phyloP scores from a whole-genome alignment of 2,113 vertebrate species.

The Lasiurus cinereus region DNA sequence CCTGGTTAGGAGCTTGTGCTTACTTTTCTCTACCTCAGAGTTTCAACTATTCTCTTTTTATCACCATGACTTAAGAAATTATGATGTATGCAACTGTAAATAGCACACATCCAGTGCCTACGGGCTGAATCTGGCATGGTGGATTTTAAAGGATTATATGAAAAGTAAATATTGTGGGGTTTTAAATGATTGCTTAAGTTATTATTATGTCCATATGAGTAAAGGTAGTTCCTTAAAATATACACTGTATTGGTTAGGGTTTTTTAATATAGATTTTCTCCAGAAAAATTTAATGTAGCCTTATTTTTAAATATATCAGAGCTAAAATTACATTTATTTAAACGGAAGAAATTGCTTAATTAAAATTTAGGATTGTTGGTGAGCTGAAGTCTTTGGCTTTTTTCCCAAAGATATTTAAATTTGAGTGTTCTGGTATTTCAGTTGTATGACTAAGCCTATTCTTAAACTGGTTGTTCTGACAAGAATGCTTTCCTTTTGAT shows the following conservation, averaged over 20 bases:
- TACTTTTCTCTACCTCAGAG: background rate
- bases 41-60: background rate
- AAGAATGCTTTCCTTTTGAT: slow-evolving; percentile 47
- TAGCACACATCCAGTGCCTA: background rate
- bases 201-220: background rate
- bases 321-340: slow-evolving; percentile 38
- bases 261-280: background rate
- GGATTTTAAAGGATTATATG: background rate
- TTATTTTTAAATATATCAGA: slow-evolving; percentile 42
- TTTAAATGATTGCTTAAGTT: background rate
- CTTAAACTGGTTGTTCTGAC: background rate
- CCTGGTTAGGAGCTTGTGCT: background rate
- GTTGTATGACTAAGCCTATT: background rate
- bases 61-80: background rate
- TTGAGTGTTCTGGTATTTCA: background rate
- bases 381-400: background rate
- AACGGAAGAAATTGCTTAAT: slow-evolving; percentile 14
- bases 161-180: background rate
- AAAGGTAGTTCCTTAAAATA: background rate
- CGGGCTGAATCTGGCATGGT: background rate
- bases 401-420: background rate
- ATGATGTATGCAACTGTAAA: background rate
- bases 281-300: background rate
- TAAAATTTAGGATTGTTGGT: background rate
- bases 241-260: background rate